Evolutionary conservation across 2,113 vertebrate species (phyloP).

Genomic region (Engraulis encrasicolus): DNA sequence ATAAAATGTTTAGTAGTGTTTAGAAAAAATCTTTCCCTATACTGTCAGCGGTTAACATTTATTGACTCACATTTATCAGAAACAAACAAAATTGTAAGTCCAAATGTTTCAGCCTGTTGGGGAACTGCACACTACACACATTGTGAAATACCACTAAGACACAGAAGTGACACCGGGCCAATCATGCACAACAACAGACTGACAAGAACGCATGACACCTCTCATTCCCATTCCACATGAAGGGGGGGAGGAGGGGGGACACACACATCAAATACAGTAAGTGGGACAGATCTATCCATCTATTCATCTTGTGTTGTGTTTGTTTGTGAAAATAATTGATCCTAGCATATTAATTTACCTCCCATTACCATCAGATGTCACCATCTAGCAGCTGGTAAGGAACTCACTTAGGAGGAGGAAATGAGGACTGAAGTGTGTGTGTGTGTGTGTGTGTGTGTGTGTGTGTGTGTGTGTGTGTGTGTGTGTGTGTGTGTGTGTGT

Average conservation of each 20-base stretch:
- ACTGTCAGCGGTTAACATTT: too few relatives aligned
- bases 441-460: too few relatives aligned
- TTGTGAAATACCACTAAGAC: neutral
- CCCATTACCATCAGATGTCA: conserved; percentile 71
- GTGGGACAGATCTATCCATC: neutral
- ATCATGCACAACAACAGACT: neutral
- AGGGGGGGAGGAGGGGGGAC: too few relatives aligned
- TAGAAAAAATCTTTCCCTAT: too few relatives aligned
- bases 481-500: neutral
- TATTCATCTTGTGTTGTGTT: neutral
- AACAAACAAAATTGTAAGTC: neutral
- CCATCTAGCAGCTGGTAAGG: conserved; percentile 55
- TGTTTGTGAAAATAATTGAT: neutral
- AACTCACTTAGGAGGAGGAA: conserved; percentile 1
- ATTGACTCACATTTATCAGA: too few relatives aligned
- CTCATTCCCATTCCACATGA: neutral
- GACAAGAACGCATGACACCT: neutral
- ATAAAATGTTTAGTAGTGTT: too few relatives aligned
- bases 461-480: neutral
- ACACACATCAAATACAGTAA: neutral
- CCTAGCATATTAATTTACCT: conserved; percentile 62
- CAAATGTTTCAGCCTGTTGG: neutral
- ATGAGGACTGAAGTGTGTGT: conserved; percentile 2
- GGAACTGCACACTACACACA: neutral
- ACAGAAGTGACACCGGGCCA: too few relatives aligned